These are phyloP conservation scores for Lagopus leucura DNA, from an alignment of 2,113 vertebrate genomes.

Conservation along the genomic window DNA sequence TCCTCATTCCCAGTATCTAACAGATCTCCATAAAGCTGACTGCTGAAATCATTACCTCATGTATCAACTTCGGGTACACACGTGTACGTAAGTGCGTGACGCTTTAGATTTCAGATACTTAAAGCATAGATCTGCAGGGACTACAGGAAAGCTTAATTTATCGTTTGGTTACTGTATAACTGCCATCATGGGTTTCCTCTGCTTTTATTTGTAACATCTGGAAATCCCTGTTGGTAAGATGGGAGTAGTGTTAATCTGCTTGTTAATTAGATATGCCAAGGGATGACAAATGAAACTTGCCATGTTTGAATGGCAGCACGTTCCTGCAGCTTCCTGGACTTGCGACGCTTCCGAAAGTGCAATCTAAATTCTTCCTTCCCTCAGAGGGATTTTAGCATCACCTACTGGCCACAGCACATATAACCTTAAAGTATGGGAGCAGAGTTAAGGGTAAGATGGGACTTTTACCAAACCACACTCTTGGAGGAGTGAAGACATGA, in stretches of 20 bases:
- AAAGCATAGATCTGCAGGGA: not conserved
- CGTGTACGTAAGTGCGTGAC: not conserved
- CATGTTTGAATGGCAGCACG: accelerated
- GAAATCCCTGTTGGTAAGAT: not conserved
- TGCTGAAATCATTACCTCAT: not conserved
- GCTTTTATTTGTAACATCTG: not conserved
- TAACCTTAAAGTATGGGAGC: not conserved
- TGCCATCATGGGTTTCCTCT: not conserved
- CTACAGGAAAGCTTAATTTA: not conserved
- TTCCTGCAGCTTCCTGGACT: not conserved
- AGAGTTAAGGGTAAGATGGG: not conserved
- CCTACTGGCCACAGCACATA: not conserved
- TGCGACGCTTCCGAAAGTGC: not conserved
- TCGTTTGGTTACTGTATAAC: not conserved
- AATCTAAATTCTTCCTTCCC: not conserved
- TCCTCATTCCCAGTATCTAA: not conserved
- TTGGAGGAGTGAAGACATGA: not conserved
- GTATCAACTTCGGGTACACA: not conserved
- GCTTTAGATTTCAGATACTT: not conserved
- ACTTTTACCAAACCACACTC: not conserved
- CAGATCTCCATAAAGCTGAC: not conserved
- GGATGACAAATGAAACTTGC: not conserved
- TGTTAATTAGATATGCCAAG: not conserved
- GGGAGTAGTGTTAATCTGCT: not conserved
- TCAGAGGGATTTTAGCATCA: not conserved